Percentiles rank a stretch among this genome's conserved stretches.
Evolutionary conservation across 2,888 invertebrate genomes (phyloP).

Genomic region (Monopis laevigella): DNA sequence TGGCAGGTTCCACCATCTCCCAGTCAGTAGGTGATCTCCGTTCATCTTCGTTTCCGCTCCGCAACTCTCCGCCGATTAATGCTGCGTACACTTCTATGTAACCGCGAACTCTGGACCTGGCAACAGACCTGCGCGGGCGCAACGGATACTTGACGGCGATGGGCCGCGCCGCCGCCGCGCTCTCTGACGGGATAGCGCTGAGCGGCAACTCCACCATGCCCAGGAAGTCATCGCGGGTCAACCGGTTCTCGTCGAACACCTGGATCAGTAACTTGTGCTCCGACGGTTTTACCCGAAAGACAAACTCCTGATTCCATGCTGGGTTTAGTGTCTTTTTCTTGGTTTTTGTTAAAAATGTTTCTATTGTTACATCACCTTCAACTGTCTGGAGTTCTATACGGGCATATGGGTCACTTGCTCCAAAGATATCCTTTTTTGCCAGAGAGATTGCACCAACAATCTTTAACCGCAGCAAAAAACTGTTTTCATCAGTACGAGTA

Average conservation of each 20-base stretch:
- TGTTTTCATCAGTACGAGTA: slow-evolving; percentile 77
- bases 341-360: slow-evolving; percentile 94
- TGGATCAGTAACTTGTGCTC: slow-evolving; percentile 95
- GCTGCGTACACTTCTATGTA: slow-evolving; percentile 92
- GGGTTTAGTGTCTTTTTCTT: slow-evolving; percentile 98
- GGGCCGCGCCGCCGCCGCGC: slow-evolving; percentile 74
- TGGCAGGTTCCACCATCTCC: slow-evolving; percentile 77
- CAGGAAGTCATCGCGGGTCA: slow-evolving; percentile 97
- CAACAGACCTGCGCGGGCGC: slow-evolving; percentile 91
- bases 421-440: slow-evolving; percentile 99
- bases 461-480: slow-evolving; percentile 84
- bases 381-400: slow-evolving; percentile 88
- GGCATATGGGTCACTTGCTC: slow-evolving; percentile 98
- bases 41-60: slow-evolving; percentile 42
- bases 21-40: slow-evolving; percentile 69
- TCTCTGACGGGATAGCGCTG: slow-evolving; percentile 77
- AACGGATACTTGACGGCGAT: slow-evolving; percentile 76
- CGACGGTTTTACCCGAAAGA: slow-evolving; percentile 91
- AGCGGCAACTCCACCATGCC: slow-evolving; percentile 94
- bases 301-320: slow-evolving; percentile 96
- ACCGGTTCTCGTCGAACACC: slow-evolving; percentile 97
- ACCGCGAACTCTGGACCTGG: slow-evolving; percentile 91
- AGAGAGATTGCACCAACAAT: slow-evolving; percentile 89
- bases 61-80: slow-evolving; percentile 70
- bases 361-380: slow-evolving; percentile 87